Base-by-base conservation (phyloP, 2,797 vertebrate genomes). In the Lagocephalus sceleratus region DNA sequence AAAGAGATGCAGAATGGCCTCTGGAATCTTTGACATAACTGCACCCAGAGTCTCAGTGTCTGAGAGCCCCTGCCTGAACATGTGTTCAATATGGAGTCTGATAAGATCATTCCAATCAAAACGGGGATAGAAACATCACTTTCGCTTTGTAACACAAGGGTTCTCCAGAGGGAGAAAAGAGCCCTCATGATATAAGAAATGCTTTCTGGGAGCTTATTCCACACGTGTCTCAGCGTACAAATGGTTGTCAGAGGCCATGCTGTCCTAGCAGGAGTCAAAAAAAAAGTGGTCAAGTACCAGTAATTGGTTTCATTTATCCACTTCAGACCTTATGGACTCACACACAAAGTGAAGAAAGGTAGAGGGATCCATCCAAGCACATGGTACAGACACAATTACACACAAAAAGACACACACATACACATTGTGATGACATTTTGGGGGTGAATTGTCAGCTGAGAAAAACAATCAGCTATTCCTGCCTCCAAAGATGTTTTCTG, bases 251-350 rank as follows among this genome's bases (percentile, higher is more conserved):
- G 14, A 35, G 32, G 57, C 56, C 68, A 64, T 56, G 57, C 58
- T 66, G 51, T 55, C 60, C 20, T 64, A 45, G 57, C 6, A 8
- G 26, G 61, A 58, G 63, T 57, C 25, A 45, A 11, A 6, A 68
- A 6, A 68, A 19, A 66, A 72, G 67, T 16, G 20, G 4, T 50
- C 51, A 66, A 68, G 66, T n/a, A 67, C 46, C 60, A 71, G 44
- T 73, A 80, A 82, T 74, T 70, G 68, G 57, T 65, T 71, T 64
- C 68, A 80, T 84, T 73, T 71, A 73, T 79, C 66, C 63, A 61
- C 64, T 67, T 70, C 71, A 68, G 77, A 72, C 62, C 63, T 73
- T 71, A 42, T 47, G 63, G 63, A 56, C 53, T 44, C 20, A 47
- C 57, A 75, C 56, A 59, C 47, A 42, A 53, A 63, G 43, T 1